Evolutionary conservation across 2,888 invertebrate species (phyloP), one percentile per base, ranked within the genome.

Genomic region (Polyommatus iphigenia): DNA sequence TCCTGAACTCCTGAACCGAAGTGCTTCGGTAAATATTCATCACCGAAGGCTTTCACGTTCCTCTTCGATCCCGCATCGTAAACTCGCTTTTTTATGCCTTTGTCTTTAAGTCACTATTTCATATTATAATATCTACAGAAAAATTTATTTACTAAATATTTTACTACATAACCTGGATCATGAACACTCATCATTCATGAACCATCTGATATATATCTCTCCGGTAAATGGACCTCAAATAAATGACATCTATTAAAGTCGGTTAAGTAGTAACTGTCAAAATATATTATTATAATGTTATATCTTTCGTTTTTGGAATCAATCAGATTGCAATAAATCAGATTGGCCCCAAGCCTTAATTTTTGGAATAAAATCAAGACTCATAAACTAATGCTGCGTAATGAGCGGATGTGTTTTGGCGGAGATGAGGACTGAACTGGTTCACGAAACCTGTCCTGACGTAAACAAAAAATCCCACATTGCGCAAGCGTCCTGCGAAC

Each of bases 11-110:
- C 67, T 67, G 24, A 67, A 29, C 62, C 18, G 62, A 62, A 67
- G 32, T 67, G 5, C 67, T 67, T 67, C 18, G 20, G 67, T 67
- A 67, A 67, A 67, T 67, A 67, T 67, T 67, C 29, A 32, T 67
- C 32, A 6, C 32, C 13, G 67, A 32, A 29, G 67, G 67, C 67
- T 67, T 67, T 67, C 67, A 10, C 29, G 67, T 5, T 67, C 15
- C 29, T 6, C 67, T 62, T 67, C 29, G 18, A 67, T 29, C 29
- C 24, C 62, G 15, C 29, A 5, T 67, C 62, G 24, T 67, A 15
- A 67, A 67, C 5, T 15, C 3, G 10, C 24, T 62, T 3, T 62
- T 62, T 24, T 62, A 62, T 62, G 62, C 0, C 13, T 13, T 6
- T 32, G 15, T 32, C 67, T 32, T 1, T 15, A 67, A 5, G 1